phyloP scores from a whole-genome alignment of 2,113 vertebrate genomes.

The Scalopus aquaticus region DNA sequence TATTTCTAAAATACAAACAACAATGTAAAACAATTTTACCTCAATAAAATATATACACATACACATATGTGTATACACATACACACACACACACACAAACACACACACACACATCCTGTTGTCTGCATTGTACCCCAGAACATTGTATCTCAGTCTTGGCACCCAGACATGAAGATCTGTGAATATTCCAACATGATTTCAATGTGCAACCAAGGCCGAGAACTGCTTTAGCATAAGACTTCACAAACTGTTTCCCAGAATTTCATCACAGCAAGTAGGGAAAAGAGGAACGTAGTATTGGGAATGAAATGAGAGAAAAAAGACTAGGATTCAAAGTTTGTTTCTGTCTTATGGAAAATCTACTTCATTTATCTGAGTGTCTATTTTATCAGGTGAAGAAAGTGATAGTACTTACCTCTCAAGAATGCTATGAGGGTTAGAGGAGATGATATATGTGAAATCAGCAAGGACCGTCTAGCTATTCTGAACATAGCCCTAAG shows the following conservation, averaged over 20 bases:
- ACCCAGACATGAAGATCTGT: background rate
- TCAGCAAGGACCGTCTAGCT: background rate
- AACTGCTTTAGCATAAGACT: background rate
- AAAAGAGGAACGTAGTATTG: background rate
- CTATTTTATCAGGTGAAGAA: slow-evolving; percentile 9
- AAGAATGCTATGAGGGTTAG: background rate
- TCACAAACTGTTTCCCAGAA: background rate
- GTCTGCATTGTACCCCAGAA: background rate
- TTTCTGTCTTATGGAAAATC: background rate
- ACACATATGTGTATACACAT: too few relatives aligned
- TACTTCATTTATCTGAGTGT: background rate
- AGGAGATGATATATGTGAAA: background rate
- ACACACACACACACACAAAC: too few relatives aligned
- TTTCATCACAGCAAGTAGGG: background rate
- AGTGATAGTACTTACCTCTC: background rate
- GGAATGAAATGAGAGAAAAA: background rate
- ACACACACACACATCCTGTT: too few relatives aligned
- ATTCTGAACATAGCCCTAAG: background rate
- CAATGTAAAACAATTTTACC: background rate
- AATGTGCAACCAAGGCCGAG: background rate
- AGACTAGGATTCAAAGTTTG: background rate
- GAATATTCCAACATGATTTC: background rate
- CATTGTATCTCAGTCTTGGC: background rate
- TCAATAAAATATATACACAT: background rate
- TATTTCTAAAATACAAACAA: too few relatives aligned